These are phyloP conservation scores for Drosophila lini DNA, from an alignment of 1,140 invertebrate species.

Conservation along the genomic window DNA sequence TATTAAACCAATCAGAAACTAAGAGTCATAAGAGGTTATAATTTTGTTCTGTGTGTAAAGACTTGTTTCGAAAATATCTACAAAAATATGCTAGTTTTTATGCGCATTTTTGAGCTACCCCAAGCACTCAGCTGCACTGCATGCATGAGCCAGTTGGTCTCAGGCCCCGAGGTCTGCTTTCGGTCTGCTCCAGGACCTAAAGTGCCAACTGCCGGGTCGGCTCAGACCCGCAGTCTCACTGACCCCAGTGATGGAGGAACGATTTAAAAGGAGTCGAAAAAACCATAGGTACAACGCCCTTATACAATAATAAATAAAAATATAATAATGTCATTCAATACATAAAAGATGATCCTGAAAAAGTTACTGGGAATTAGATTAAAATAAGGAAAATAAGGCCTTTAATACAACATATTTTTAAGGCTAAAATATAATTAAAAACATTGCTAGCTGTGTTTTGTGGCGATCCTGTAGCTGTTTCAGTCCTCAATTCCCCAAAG, in stretches of 20 bases:
- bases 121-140: slow-evolving; percentile 25
- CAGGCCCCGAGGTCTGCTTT: slow-evolving; percentile 5
- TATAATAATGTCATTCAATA: neutral
- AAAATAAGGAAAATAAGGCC: neutral
- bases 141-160: slow-evolving; percentile 18
- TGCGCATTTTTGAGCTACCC: slow-evolving; percentile 57
- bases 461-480: slow-evolving; percentile 20
- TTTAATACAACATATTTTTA: neutral
- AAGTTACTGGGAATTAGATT: no score
- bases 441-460: neutral
- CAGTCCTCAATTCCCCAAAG: slow-evolving; percentile 41
- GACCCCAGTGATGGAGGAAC: neutral
- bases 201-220: slow-evolving; percentile 9
- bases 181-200: slow-evolving; percentile 14
- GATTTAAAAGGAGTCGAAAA: neutral
- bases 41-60: neutral
- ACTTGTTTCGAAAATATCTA: slow-evolving; percentile 28
- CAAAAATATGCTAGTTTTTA: slow-evolving; percentile 49
- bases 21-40: no score
- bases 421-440: no score
- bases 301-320: neutral
- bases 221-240: slow-evolving; percentile 12
- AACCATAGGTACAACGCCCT: neutral
- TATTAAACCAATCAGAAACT: neutral
- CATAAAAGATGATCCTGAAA: no score